Conservation (phyloP, 2,888 invertebrate species). For the Drosophila rellima region DNA sequence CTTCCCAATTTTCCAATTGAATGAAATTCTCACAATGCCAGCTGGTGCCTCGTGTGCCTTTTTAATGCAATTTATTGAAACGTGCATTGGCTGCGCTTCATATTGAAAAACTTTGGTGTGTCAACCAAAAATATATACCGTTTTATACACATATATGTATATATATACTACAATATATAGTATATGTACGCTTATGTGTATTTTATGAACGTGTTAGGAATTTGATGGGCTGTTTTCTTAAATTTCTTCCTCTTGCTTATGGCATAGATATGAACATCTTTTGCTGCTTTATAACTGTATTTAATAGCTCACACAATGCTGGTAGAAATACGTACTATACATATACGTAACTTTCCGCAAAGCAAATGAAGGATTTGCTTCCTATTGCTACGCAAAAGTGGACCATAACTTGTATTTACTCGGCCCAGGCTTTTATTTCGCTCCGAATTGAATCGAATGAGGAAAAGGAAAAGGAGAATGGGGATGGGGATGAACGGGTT, state of each 20-base stretch:
- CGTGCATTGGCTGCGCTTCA: conserved; percentile 61
- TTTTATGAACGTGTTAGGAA: conserved; percentile 69
- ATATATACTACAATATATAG: conserved; percentile 13
- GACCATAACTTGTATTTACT: conserved; percentile 59
- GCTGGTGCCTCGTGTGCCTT: conserved; percentile 23
- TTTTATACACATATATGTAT: conserved; percentile 20
- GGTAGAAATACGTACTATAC: background rate
- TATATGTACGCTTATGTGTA: conserved; percentile 26
- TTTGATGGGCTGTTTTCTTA: conserved; percentile 41
- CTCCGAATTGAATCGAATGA: conserved; percentile 45
- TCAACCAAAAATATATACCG: conserved; percentile 41
- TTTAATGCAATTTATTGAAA: conserved; percentile 69
- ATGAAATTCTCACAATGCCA: conserved; percentile 20
- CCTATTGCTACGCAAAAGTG: conserved; percentile 30
- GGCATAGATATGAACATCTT: conserved; percentile 50
- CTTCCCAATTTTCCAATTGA: conserved; percentile 9
- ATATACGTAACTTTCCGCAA: conserved; percentile 12
- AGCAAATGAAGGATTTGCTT: conserved; percentile 44
- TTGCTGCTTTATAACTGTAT: conserved; percentile 57
- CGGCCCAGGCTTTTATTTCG: conserved; percentile 36
- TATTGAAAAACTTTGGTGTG: conserved; percentile 44
- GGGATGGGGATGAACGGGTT: conserved; percentile 3
- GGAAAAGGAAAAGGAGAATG: conserved; percentile 4
- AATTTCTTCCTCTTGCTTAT: conserved; percentile 17
- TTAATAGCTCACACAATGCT: conserved; percentile 49